Conservation (phyloP, 2,797 vertebrate species). For the Hemitrygon akajei region DNA sequence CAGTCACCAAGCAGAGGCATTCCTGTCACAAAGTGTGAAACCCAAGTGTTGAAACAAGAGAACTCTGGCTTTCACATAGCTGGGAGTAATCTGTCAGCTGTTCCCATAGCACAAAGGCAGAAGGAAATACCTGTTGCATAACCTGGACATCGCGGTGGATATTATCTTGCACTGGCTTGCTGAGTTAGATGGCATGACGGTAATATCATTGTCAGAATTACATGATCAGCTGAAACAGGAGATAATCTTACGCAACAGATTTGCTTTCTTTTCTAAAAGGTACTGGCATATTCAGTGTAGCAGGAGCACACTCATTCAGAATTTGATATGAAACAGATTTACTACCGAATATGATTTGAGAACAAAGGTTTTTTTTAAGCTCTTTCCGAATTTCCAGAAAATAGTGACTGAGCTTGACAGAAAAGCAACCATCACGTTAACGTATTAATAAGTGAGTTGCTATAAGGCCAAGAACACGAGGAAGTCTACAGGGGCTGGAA, state of each 20-base stretch:
- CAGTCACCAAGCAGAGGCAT: background rate
- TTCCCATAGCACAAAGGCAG: background rate
- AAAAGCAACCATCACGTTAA: background rate
- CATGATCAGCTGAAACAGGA: background rate
- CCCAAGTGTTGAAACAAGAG: constrained; percentile 6
- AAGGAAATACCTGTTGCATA: background rate
- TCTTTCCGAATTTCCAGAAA: background rate
- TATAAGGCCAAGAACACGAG: background rate
- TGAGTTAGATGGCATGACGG: background rate
- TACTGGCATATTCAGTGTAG: background rate
- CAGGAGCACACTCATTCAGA: background rate
- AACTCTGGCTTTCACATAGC: no score
- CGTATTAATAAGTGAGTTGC: no score
- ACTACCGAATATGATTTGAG: background rate
- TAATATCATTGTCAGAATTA: background rate
- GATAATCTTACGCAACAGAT: background rate
- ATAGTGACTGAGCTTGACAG: background rate
- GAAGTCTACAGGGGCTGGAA: no score
- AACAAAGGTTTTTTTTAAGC: background rate
- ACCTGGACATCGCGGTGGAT: background rate
- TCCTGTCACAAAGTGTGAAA: background rate
- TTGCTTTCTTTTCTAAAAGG: background rate
- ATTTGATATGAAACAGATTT: no score
- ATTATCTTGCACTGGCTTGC: background rate
- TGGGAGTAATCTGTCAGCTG: background rate